Evolutionary conservation across 2,113 vertebrate species (phyloP).

Genomic region (Cyanoderma ruficeps): DNA sequence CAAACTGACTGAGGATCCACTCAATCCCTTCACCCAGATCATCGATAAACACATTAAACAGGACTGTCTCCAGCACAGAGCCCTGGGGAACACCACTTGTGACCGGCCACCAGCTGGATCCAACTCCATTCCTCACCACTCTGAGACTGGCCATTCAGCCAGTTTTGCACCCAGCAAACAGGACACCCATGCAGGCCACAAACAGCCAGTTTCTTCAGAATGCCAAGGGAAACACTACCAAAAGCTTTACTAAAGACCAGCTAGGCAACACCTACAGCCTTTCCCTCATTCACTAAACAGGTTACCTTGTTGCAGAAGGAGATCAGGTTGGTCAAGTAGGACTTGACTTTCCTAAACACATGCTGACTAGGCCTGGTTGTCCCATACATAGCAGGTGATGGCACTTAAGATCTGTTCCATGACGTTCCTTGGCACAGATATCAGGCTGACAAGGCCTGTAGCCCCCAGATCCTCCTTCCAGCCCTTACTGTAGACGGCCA

Average conservation of each 20-base stretch:
- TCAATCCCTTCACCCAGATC: background rate
- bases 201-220: background rate
- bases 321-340: background rate
- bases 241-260: background rate
- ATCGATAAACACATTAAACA: background rate
- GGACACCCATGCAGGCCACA: rapidly evolving
- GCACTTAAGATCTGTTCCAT: background rate
- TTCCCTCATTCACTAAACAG: background rate
- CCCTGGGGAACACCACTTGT: background rate
- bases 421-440: background rate
- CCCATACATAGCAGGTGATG: rapidly evolving
- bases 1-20: background rate
- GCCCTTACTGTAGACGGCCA: background rate
- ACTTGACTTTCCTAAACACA: background rate
- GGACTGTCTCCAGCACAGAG: background rate
- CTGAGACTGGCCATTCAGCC: background rate
- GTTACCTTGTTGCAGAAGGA: background rate
- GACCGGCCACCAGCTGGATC: rapidly evolving
- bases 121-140: background rate
- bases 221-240: background rate
- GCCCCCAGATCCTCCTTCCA: background rate
- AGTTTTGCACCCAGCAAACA: background rate
- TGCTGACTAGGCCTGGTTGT: background rate
- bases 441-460: background rate
- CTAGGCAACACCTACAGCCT: background rate